Percentiles rank a stretch among this genome's conserved stretches.
Conservation (phyloP, 2,113 vertebrate genomes). For the Lonchura striata region DNA sequence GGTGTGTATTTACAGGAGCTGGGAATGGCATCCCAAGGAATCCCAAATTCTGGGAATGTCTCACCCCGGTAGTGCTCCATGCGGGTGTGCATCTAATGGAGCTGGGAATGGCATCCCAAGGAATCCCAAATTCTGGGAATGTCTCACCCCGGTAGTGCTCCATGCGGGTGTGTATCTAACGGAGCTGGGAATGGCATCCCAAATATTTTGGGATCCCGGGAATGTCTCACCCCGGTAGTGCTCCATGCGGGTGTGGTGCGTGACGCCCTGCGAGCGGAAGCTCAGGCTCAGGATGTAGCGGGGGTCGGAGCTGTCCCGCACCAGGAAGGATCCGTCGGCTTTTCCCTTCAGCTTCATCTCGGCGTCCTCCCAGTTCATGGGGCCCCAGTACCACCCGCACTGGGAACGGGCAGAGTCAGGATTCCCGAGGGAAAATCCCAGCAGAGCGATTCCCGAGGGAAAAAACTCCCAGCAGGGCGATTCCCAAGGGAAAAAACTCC, state of each 20-base stretch:
- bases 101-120: too few relatives aligned
- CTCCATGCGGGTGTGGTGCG: constrained; percentile 95
- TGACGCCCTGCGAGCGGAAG: constrained; percentile 94
- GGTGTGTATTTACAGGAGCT: too few relatives aligned
- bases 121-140: too few relatives aligned
- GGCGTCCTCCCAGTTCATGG: constrained; percentile 92
- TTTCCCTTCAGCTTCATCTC: constrained; percentile 98
- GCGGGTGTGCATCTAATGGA: too few relatives aligned
- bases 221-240: constrained; percentile 83
- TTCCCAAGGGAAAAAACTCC: background rate
- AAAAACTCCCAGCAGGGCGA: too few relatives aligned
- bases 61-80: too few relatives aligned
- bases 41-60: too few relatives aligned
- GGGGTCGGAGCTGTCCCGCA: constrained; percentile 94
- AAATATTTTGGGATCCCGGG: background rate
- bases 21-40: too few relatives aligned
- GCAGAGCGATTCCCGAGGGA: background rate
- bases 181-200: background rate
- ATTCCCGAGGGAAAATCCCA: background rate
- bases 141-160: background rate
- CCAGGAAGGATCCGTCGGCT: constrained; percentile 93
- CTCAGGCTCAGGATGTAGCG: constrained; percentile 97
- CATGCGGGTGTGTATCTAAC: too few relatives aligned
- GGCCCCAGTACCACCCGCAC: background rate
- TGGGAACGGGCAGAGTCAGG: background rate